A percentile compares a stretch with the other conserved stretches of the same genome.
Conservation (phyloP, 2,113 vertebrate genomes). For the Ciconia boyciana region DNA sequence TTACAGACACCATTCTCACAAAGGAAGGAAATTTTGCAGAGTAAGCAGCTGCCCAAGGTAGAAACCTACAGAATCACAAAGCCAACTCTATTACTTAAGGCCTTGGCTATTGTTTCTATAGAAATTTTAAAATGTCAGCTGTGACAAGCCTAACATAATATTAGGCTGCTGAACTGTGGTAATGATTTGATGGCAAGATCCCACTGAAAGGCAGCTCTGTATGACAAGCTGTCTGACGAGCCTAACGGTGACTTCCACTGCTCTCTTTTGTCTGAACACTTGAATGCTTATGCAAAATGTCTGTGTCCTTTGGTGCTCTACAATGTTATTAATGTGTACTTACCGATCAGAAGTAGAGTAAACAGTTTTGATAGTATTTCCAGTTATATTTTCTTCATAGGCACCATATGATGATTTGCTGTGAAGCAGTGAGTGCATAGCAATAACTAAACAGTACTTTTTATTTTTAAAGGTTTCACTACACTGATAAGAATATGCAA, state of each 20-base stretch:
- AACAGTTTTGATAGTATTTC: slow-evolving; percentile 80
- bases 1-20: not conserved
- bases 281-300: not conserved
- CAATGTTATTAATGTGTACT: slow-evolving; percentile 4
- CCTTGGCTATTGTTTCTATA: not conserved
- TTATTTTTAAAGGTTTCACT: not conserved
- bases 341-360: slow-evolving; percentile 81
- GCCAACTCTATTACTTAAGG: not conserved
- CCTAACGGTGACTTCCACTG: not conserved
- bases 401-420: slow-evolving; percentile 62
- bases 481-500: not conserved
- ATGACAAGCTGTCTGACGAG: not conserved
- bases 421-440: not conserved
- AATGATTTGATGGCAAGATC: not conserved
- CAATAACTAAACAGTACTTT: not conserved
- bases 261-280: not conserved
- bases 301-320: not conserved
- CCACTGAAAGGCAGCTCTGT: not conserved
- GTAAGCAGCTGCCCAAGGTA: not conserved
- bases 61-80: not conserved
- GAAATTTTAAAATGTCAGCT: slow-evolving; percentile 4
- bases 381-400: slow-evolving; percentile 63
- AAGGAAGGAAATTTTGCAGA: not conserved
- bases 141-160: not conserved
- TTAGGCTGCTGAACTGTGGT: not conserved